Base-by-base conservation (phyloP, 1,140 invertebrate genomes). In the Drosophila ercepeae region DNA sequence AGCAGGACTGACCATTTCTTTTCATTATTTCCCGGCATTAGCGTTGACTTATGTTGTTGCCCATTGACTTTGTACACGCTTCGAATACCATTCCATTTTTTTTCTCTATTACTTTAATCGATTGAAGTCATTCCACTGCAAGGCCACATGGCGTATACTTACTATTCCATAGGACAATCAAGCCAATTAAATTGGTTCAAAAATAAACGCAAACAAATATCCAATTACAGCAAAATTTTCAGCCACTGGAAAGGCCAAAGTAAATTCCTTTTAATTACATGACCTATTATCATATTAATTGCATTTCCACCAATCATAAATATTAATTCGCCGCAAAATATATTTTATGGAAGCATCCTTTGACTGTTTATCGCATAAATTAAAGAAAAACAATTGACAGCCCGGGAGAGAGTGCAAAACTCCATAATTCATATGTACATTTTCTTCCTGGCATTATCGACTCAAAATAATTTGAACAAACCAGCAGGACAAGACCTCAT, bases 21-120 rank as follows among this genome's bases (percentile, higher is more conserved):
- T 72, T 67, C 69, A 64, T 84, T 84, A 84, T 78, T 84, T 75
- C 57, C 59, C 74, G 60, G 75, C 70, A 72, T 84, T 84, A 32
- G 63, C 48, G 75, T 75, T 83, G 78, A 68, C 72, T 86, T 75
- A 75, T 75, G 72, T 75, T 75, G 53, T 50, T 75, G 71, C 49
- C 51, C 74, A 79, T 76, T 86, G 60, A 75, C 61, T 71, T 71
- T 45, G 60, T 61, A 65, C 76, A 75, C 42, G 76, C 51, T 21
- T 42, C 21, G 44, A 48, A 68, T 51, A 51, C n/a, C n/a, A 36
- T 32, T 16, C 8, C 23, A 67, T 49, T 55, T 68, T 51, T 48
- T 72, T 53, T 16, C 16, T 14, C 41, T 36, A 27, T 39, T 61
- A 13, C 39, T 42, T 21, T 4, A 23, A 55, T 36, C n/a, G 11